Evolutionary conservation across 2,113 vertebrate genomes (phyloP), one percentile per base, ranked within the genome.

Genomic region (Microtus montanus): DNA sequence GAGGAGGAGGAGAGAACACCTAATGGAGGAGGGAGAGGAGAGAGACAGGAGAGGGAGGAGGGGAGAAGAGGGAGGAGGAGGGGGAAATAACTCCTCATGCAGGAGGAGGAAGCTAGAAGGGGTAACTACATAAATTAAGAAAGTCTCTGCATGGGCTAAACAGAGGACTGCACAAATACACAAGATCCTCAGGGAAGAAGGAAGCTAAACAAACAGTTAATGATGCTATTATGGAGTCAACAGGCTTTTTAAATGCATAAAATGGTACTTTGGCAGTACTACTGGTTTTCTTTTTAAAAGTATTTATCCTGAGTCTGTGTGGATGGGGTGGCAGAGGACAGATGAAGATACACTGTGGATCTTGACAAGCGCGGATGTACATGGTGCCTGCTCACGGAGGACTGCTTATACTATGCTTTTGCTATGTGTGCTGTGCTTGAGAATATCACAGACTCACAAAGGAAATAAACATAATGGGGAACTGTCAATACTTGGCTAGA

Each of bases 271-370:
- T 38, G 24, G 6, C 17, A 58, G 33, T 64, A 84, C 0, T 87
- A 15, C 7, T 94, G 66, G 58, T 80, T 82, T 95, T 49, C 38
- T 90, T 95, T 87, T 70, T 71, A 84, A 33, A 71, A 71, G 24
- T 47, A 33, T 87, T 92, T 61, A 75, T n/a, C 64, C 19, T 73
- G 14, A 93, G 33, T 44, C 78, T 52, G 86, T 92, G 87, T 12
- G 24, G 49, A 91, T 58, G 58, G 58, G 58, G 19, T 6, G 19
- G 58, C 58, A 20, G 58, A 20, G 19, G 20, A 20, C 0, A 90
- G n/a, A 90, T 33, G 71, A 92, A 14, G 12, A 54, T 14, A 92
- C 5, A 63, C 30, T 26, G 63, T 63, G 79, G 82, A 77, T 86
- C 24, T 35, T 94, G 20, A 14, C 19, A 63, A 73, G n/a, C 12